phyloP scores from a whole-genome alignment of 2,113 vertebrate species.

The Verasper variegatus region DNA sequence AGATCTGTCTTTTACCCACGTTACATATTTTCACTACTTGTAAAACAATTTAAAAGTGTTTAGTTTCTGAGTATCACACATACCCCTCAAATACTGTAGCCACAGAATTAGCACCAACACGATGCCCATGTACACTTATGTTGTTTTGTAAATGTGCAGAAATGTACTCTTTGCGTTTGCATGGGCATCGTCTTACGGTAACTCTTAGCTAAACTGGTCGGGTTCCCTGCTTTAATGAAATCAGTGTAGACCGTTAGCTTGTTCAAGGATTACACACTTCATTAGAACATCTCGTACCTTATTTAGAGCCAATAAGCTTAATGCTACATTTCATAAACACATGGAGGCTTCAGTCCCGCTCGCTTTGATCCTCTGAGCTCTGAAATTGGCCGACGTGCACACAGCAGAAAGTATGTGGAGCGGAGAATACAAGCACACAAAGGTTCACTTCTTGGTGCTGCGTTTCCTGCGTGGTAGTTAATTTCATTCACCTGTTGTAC shows the following conservation, averaged over 20 bases:
- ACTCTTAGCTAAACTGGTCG: conserved; percentile 23
- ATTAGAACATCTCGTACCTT: conserved; percentile 61
- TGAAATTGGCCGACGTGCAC: no score
- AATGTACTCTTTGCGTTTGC: conserved; percentile 29
- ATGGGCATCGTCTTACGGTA: conserved; percentile 29
- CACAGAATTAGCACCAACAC: background rate
- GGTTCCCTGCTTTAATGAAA: conserved; percentile 50
- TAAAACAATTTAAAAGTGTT: no score
- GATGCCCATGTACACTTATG: conserved; percentile 1
- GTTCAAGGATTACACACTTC: conserved; percentile 60
- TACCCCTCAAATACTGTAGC: background rate
- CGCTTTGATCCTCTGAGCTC: conserved; percentile 50
- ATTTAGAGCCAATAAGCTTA: conserved; percentile 47
- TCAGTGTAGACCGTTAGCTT: conserved; percentile 65
- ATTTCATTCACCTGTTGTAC: conserved; percentile 52
- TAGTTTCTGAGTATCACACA: background rate
- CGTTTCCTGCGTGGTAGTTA: conserved; percentile 14
- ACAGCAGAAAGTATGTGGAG: conserved; percentile 15
- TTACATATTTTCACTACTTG: no score
- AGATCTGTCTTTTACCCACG: background rate
- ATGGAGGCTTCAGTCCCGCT: background rate
- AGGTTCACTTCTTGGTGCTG: background rate
- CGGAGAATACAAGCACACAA: conserved; percentile 4
- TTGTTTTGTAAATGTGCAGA: conserved; percentile 15
- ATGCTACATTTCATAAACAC: conserved; percentile 62